Evolutionary conservation across 2,797 vertebrate genomes (phyloP), one percentile per base, ranked within the genome.

Genomic region (Zenarchopterus dispar): DNA sequence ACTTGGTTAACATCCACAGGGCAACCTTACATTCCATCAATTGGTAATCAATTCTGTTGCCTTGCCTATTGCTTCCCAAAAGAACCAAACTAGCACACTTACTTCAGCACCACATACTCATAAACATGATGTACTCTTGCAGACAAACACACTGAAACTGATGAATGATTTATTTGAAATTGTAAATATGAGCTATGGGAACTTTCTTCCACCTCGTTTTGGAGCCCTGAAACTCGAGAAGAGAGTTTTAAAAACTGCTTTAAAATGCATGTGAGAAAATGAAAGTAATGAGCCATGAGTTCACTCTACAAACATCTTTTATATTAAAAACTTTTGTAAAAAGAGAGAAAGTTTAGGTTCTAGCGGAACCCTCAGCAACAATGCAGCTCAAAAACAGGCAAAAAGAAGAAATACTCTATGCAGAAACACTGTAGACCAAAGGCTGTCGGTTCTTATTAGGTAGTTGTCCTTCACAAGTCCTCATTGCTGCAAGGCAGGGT

Each of bases 391-490:
- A 62, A 55, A 67, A 24, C 23, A 62, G 7, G 16, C 17, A 46
- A 24, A 33, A 23, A 19, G n/a, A 52, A 54, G 46, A 24, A 39
- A 47, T 4, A 15, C 4, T n/a, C 13, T 22, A 17, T 36, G 5
- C 4, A 26, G 57, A 57, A 70, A 61, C 49, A 45, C 61, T 1
- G 6, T 0, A n/a, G 43, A 66, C 57, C 39, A 59, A 42, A 77
- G 52, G 58, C 22, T 44, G 67, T 54, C 44, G 71, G 44, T 57
- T 81, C 59, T 55, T 48, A 68, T 85, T 68, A 67, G 56, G 53
- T 33, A 62, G 63, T 67, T 62, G 85, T 81, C 87, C 86, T 85
- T 83, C 82, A 71, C 47, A 56, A 77, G 75, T 67, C 67, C 61
- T 56, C 52, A 6, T 61, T n/a, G 68, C 84, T 79, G 51, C 68